Evolutionary conservation across 2,113 vertebrate species (phyloP).

Genomic region (Cebus imitator): DNA sequence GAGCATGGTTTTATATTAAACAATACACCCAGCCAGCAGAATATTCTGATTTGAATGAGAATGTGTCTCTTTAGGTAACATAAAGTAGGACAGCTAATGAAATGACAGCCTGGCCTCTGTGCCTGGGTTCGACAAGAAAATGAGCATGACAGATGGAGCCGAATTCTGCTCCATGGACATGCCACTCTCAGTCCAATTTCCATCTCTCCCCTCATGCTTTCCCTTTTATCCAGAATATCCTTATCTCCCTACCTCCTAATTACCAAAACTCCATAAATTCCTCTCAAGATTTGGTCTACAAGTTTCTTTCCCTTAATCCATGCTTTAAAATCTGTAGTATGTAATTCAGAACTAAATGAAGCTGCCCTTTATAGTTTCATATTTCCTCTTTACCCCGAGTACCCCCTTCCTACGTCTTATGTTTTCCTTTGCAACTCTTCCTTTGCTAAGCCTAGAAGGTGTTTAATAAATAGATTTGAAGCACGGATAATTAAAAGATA

Average conservation of each 20-base stretch:
- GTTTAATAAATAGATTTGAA: slow-evolving; percentile 26
- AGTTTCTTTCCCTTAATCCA: background rate
- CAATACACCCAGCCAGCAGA: background rate
- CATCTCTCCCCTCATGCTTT: background rate
- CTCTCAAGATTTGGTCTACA: background rate
- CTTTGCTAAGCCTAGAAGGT: background rate
- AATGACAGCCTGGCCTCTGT: background rate
- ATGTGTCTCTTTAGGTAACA: background rate
- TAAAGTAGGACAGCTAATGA: background rate
- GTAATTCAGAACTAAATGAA: background rate
- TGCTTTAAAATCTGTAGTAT: background rate
- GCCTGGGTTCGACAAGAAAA: background rate
- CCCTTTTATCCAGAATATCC: background rate
- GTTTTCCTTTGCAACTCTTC: background rate
- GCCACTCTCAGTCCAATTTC: background rate
- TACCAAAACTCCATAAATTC: background rate
- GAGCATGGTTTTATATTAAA: background rate
- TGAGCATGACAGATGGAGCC: background rate
- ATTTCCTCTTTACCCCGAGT: background rate
- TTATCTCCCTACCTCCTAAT: background rate
- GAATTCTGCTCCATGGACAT: background rate
- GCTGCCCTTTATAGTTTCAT: background rate
- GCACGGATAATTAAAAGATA: background rate
- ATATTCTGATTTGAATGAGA: background rate
- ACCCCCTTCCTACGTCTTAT: background rate